Conservation (phyloP, 2,113 vertebrate genomes). For the Solea senegalensis region DNA sequence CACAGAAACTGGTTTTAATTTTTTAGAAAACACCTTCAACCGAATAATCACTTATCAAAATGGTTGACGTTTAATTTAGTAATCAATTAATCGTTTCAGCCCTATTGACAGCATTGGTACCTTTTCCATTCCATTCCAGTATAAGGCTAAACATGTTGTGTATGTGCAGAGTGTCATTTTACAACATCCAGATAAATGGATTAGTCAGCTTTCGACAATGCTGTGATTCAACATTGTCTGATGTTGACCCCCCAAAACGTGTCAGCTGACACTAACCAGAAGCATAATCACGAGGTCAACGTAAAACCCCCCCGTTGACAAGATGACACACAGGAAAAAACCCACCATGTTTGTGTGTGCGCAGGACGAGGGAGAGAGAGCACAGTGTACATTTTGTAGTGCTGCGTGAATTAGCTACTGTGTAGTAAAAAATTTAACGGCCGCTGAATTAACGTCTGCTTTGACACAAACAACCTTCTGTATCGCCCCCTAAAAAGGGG, state of each 20-base stretch:
- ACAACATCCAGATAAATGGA: conserved; percentile 2
- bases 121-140: not conserved
- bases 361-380: not conserved
- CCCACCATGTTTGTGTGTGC: not conserved
- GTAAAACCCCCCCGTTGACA: conserved; percentile 47
- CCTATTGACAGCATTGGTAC: too few species aligned
- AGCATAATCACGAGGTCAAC: conserved; percentile 58
- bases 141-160: not conserved
- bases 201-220: conserved; percentile 25
- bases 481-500: too few species aligned
- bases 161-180: not conserved
- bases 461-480: not conserved
- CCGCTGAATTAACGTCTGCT: conserved; percentile 10
- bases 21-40: too few species aligned
- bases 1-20: too few species aligned
- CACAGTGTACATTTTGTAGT: conserved; percentile 32
- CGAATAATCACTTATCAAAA: too few species aligned
- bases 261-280: conserved; percentile 30
- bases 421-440: conserved; percentile 37
- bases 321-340: conserved; percentile 25
- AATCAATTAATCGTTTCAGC: too few species aligned
- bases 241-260: conserved; percentile 17
- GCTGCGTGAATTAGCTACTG: conserved; percentile 35
- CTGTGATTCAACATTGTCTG: conserved; percentile 46
- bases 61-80: too few species aligned